Conservation (phyloP, 2,113 vertebrate species). For the Grallaria varia region DNA sequence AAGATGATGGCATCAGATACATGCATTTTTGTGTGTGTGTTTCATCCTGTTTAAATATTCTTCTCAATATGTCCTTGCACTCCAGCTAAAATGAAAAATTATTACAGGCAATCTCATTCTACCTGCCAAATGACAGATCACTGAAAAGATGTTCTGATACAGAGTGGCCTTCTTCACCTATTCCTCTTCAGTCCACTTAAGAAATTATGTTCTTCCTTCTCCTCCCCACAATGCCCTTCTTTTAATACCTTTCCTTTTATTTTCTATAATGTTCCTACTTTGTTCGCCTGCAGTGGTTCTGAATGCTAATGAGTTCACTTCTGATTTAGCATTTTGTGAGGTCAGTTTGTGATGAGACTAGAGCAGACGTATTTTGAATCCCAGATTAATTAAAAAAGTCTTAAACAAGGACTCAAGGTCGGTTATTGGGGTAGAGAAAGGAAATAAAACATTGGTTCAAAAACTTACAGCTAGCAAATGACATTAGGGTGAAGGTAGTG, state of each 20-base stretch:
- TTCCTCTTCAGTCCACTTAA: constrained; percentile 15
- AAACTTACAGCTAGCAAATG: not conserved
- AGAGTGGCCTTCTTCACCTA: constrained; percentile 18
- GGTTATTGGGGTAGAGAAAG: not conserved
- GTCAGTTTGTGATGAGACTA: constrained; percentile 6
- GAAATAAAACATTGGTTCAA: not conserved
- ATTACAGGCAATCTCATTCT: not conserved
- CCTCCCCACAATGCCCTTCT: not conserved
- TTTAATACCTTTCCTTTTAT: constrained; percentile 39
- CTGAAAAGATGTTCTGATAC: constrained; percentile 5
- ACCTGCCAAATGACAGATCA: not conserved
- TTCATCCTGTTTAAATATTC: not conserved
- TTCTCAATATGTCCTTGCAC: not conserved
- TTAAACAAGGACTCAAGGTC: not conserved
- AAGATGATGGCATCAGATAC: not conserved
- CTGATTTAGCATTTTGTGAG: constrained; percentile 37
- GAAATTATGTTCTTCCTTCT: constrained; percentile 42
- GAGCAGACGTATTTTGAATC: constrained; percentile 11
- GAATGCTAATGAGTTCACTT: constrained; percentile 58
- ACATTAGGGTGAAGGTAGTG: not conserved
- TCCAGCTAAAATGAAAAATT: not conserved
- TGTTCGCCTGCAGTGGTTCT: not conserved
- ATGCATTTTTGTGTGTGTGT: not conserved
- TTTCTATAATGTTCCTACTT: constrained; percentile 29
- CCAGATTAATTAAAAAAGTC: constrained; percentile 13